phyloP scores from a whole-genome alignment of 2,113 vertebrate species.

The Laticauda laticaudata region DNA sequence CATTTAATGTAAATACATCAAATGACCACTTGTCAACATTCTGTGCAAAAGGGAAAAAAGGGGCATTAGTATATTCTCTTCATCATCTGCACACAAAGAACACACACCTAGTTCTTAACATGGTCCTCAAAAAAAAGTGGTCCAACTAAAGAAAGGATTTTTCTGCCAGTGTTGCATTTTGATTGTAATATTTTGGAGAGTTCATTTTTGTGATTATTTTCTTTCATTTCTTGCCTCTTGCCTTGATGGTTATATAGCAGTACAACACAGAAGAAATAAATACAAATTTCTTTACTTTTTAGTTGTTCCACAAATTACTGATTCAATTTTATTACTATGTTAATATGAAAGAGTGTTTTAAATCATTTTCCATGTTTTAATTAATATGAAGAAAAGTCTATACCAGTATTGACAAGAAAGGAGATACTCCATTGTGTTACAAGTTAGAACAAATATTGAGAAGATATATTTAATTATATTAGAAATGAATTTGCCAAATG shows the following conservation, averaged over 20 bases:
- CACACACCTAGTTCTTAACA: neutral
- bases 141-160: neutral
- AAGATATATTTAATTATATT: constrained; percentile 20
- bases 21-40: constrained; percentile 97
- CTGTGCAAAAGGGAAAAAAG: constrained; percentile 64
- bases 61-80: constrained; percentile 5
- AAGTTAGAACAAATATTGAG: constrained; percentile 9
- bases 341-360: neutral
- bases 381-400: neutral
- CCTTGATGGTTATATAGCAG: neutral
- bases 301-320: neutral
- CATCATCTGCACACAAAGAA: neutral
- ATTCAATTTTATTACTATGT: neutral
- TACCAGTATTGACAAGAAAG: neutral
- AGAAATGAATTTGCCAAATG: constrained; percentile 12
- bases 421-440: neutral
- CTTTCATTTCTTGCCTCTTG: neutral
- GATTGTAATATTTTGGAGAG: neutral
- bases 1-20: constrained; percentile 93
- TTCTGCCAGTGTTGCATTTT: neutral
- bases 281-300: neutral
- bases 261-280: neutral
- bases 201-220: neutral
- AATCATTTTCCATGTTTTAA: neutral
- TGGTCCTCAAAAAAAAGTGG: neutral